Conservation (phyloP, 2,113 vertebrate genomes). For the Ptyas mucosa region DNA sequence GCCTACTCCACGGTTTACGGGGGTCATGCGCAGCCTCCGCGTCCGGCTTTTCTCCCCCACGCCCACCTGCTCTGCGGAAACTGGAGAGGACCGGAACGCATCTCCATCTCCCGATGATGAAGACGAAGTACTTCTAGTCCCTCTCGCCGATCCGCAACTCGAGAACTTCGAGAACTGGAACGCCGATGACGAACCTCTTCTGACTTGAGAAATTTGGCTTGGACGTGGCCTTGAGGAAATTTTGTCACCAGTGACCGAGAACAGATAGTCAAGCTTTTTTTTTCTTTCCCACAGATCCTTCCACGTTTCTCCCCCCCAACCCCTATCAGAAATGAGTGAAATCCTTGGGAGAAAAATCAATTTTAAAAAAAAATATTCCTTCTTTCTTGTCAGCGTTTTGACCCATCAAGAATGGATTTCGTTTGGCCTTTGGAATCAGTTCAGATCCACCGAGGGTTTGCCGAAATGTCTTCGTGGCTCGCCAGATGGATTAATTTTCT, state of each 20-base stretch:
- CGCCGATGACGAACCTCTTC: constrained; percentile 83
- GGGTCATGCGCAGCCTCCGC: constrained; percentile 57
- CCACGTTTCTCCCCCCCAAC: rapidly evolving
- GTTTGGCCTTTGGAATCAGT: rapidly evolving
- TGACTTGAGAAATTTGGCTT: constrained; percentile 67
- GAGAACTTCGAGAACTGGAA: constrained; percentile 45
- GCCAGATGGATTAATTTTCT: neutral
- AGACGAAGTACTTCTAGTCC: constrained; percentile 84
- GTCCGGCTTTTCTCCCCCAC: constrained; percentile 62
- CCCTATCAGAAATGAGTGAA: neutral
- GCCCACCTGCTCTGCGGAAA: constrained; percentile 40
- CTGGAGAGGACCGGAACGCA: constrained; percentile 5
- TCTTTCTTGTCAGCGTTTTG: too few species aligned
- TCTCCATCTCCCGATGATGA: constrained; percentile 63
- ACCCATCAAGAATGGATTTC: neutral
- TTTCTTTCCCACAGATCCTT: neutral
- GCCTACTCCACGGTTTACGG: constrained; percentile 61
- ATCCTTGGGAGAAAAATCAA: neutral
- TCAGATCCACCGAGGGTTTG: neutral
- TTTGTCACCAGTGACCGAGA: neutral
- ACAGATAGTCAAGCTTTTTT: neutral
- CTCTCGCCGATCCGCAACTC: constrained; percentile 76
- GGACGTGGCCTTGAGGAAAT: constrained; percentile 27
- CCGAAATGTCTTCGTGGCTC: too few species aligned
- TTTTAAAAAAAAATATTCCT: neutral